A percentile compares a stretch with the other conserved stretches of the same genome.
Conservation (phyloP, 2,888 invertebrate genomes). For the Sialis fuliginosa region DNA sequence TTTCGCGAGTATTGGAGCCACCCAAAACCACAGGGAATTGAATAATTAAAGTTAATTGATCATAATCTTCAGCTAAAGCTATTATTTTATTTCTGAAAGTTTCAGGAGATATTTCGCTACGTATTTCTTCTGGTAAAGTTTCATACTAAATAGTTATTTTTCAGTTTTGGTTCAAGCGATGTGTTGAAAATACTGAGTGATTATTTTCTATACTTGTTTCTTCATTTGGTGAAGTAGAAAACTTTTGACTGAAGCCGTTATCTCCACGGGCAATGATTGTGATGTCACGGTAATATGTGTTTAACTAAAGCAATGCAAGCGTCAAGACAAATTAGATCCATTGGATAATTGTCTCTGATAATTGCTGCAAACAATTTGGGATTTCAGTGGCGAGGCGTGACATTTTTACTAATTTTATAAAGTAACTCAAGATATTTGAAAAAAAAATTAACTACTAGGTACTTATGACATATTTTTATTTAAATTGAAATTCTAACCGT, state of each 20-base stretch:
- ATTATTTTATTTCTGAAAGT: conserved; percentile 4
- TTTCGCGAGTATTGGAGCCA: no score
- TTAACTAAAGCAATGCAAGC: conserved; percentile 2
- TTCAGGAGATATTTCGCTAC: conserved; percentile 1
- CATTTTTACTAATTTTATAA: no score
- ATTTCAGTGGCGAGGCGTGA: no score
- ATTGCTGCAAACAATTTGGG: conserved; percentile 8
- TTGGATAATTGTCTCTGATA: conserved; percentile 6
- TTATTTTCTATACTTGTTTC: conserved; percentile 4
- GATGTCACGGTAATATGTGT: not conserved
- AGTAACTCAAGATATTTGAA: no score
- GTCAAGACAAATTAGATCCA: conserved; percentile 6
- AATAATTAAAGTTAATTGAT: conserved; percentile 1
- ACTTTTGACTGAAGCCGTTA: not conserved
- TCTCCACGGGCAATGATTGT: not conserved
- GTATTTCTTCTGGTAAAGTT: conserved; percentile 1
- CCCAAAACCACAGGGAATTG: no score
- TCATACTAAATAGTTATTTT: conserved; percentile 7
- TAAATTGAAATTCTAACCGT: no score
- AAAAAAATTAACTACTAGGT: no score
- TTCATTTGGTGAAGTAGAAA: not conserved
- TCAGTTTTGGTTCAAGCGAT: not conserved
- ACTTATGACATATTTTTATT: no score
- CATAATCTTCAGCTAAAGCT: conserved; percentile 3
- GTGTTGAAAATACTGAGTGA: not conserved